phyloP scores from a whole-genome alignment of 30 jellyfish, hydroid and myxozoan genomes.

The Aurelia aurita complex sp. Pacific region DNA sequence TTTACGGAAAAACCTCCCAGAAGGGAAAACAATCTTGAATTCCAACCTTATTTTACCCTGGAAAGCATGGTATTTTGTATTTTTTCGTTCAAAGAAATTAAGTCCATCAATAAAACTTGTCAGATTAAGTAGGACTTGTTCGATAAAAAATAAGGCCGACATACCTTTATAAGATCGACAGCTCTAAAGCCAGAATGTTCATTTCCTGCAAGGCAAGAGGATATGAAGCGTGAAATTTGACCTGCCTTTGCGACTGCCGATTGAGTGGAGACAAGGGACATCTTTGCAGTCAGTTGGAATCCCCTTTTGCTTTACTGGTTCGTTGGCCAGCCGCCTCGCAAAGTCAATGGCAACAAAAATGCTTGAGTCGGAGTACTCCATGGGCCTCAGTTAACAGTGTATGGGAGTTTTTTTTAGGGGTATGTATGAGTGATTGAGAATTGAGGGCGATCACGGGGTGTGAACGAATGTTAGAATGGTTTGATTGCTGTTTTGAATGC shows the following conservation, averaged over 20 bases:
- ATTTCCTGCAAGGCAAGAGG: constrained; percentile 73
- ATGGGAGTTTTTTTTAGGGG: no score
- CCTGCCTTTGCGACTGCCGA: constrained; percentile 69
- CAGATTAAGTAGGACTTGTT: neutral
- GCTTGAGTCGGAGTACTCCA: no score
- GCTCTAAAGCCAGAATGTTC: constrained; percentile 95
- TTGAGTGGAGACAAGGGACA: constrained; percentile 32
- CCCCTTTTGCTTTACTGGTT: constrained; percentile 59
- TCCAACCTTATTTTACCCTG: no score
- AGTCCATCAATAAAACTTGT: neutral
- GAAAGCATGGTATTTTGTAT: no score
- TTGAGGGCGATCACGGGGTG: no score
- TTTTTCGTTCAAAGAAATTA: no score
- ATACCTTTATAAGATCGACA: constrained; percentile 91
- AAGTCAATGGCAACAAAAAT: neutral
- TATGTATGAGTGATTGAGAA: no score
- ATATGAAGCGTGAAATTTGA: constrained; percentile 73
- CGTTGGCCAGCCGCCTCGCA: neutral
- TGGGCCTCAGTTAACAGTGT: no score
- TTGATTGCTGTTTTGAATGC: neutral
- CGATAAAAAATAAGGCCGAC: constrained; percentile 3
- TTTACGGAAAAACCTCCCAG: neutral
- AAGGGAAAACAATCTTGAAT: neutral
- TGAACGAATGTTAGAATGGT: no score
- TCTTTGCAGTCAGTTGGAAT: constrained; percentile 39